These are phyloP conservation scores for Ormyrus pomaceus DNA, from an alignment of 2,888 invertebrate genomes.

Conservation along the genomic window DNA sequence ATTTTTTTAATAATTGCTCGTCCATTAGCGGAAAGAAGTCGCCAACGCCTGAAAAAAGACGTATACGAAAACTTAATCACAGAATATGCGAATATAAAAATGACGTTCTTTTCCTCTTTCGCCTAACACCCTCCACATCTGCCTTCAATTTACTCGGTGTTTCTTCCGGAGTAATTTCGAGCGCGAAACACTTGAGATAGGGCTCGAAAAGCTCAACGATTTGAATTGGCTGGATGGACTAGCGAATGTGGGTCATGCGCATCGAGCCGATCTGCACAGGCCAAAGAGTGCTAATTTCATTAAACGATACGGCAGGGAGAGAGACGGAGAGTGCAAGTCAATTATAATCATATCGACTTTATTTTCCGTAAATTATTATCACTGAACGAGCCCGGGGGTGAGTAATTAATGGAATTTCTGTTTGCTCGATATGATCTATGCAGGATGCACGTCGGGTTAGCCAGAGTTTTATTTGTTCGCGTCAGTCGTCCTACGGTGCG, in stretches of 20 bases:
- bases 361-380: constrained; percentile 19
- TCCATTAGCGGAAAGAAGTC: too few relatives aligned
- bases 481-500: too few relatives aligned
- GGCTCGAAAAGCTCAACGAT: constrained; percentile 24
- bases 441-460: too few relatives aligned
- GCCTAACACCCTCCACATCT: too few relatives aligned
- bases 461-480: too few relatives aligned
- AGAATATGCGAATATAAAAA: too few relatives aligned
- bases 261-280: background rate
- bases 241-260: background rate
- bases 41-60: too few relatives aligned
- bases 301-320: constrained; percentile 22
- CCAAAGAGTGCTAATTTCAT: constrained; percentile 29
- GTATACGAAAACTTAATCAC: too few relatives aligned
- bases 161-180: constrained; percentile 21
- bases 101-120: background rate
- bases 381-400: background rate
- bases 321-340: background rate
- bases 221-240: constrained; percentile 24
- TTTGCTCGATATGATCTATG: background rate
- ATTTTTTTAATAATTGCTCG: too few relatives aligned
- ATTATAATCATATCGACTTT: constrained; percentile 15
- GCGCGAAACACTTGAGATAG: constrained; percentile 17
- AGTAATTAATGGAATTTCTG: background rate
- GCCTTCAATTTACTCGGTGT: too few relatives aligned